Conservation (phyloP, 1,140 invertebrate genomes). For the Drosophila sechellia region DNA sequence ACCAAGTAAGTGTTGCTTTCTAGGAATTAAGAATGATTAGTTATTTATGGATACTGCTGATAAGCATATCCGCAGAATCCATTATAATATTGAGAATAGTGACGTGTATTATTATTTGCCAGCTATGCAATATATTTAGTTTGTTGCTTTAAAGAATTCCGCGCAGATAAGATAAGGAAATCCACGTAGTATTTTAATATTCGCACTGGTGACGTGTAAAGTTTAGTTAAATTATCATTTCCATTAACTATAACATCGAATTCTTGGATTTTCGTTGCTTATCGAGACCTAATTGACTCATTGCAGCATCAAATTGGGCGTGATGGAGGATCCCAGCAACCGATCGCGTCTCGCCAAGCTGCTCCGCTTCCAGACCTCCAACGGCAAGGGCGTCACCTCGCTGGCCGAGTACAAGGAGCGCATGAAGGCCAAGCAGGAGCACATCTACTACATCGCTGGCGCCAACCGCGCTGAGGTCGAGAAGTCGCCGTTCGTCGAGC, state of each 20-base stretch:
- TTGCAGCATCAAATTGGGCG: slow-evolving; percentile 95
- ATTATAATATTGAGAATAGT: neutral
- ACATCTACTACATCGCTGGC: slow-evolving; percentile 99
- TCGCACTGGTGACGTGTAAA: neutral
- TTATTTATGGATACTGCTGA: neutral
- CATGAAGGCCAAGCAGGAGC: slow-evolving; percentile 98
- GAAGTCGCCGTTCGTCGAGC: slow-evolving; percentile 97
- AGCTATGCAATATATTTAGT: no score
- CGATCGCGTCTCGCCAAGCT: slow-evolving; percentile 97
- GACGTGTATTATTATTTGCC: neutral
- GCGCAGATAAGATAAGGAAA: neutral
- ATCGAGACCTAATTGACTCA: neutral
- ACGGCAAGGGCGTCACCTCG: slow-evolving; percentile 89
- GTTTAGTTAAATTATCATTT: no score
- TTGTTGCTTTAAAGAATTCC: no score
- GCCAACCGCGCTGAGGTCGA: slow-evolving; percentile 94
- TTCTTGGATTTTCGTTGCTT: no score
- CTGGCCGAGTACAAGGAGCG: slow-evolving; percentile 96
- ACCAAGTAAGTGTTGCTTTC: slow-evolving; percentile 91
- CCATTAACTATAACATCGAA: neutral
- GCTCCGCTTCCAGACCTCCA: slow-evolving; percentile 95
- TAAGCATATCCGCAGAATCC: neutral
- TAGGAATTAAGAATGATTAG: no score
- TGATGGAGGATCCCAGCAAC: slow-evolving; percentile 99
- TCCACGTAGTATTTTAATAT: neutral